Percentiles rank a stretch among this genome's conserved stretches.
Evolutionary conservation across 2,888 invertebrate genomes (phyloP).

Genomic region (Clunio marinus): DNA sequence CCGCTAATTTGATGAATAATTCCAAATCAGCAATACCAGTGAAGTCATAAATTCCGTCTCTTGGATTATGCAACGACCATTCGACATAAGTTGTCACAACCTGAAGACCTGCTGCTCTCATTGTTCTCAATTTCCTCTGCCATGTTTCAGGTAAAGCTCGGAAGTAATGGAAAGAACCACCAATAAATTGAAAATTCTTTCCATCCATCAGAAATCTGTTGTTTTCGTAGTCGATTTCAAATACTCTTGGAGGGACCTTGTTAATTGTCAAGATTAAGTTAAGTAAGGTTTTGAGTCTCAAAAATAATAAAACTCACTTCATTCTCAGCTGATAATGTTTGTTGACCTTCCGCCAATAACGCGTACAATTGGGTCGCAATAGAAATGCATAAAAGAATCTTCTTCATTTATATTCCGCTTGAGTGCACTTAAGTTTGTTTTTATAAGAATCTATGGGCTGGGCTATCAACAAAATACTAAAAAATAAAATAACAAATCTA

Average conservation of each 20-base stretch:
- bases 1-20: slow-evolving; percentile 66
- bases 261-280: neutral
- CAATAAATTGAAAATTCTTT: slow-evolving; percentile 63
- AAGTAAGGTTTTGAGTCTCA: neutral
- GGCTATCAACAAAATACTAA: neutral
- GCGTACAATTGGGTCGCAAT: neutral
- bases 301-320: neutral
- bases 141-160: slow-evolving; percentile 74
- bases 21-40: slow-evolving; percentile 65
- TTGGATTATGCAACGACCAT: slow-evolving; percentile 82
- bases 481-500: neutral
- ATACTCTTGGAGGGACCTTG: slow-evolving; percentile 42
- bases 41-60: slow-evolving; percentile 61
- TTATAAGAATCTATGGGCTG: no score
- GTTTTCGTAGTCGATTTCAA: slow-evolving; percentile 55
- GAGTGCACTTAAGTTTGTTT: neutral
- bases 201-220: slow-evolving; percentile 69
- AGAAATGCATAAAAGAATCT: neutral
- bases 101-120: slow-evolving; percentile 80
- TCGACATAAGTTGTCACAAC: slow-evolving; percentile 82
- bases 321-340: neutral
- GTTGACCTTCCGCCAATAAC: neutral
- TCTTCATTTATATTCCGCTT: neutral
- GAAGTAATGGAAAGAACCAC: slow-evolving; percentile 84
- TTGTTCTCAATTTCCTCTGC: slow-evolving; percentile 69